Conservation (phyloP, 2,888 invertebrate species). For the Morpho helenor region DNA sequence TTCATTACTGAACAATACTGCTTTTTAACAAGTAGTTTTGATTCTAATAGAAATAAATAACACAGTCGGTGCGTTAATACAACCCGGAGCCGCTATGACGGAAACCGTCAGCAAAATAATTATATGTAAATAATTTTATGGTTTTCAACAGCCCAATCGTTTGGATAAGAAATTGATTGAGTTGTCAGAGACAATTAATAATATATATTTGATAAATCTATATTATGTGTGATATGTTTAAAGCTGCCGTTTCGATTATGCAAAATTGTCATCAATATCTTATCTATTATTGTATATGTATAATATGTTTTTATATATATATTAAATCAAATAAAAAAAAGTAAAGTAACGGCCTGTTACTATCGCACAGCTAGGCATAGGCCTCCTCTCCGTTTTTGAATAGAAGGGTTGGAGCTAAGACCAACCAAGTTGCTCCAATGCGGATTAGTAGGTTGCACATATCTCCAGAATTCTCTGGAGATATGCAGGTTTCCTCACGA, state of each 20-base stretch:
- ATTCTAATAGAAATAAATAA: slow-evolving; percentile 15
- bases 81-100: slow-evolving; percentile 13
- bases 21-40: slow-evolving; percentile 1
- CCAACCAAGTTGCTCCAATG: no score
- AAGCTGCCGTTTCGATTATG: slow-evolving; percentile 3
- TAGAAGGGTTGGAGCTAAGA: no score
- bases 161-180: slow-evolving; percentile 15
- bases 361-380: no score
- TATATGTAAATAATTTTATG: slow-evolving; percentile 18
- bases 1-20: not conserved
- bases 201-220: not conserved
- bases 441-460: no score
- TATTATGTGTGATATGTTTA: not conserved
- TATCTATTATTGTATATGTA: not conserved
- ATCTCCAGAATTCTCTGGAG: no score
- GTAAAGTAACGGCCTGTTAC: no score
- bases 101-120: slow-evolving; percentile 21
- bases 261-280: not conserved
- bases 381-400: no score
- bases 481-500: no score
- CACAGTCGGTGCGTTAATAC: slow-evolving; percentile 4
- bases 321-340: not conserved
- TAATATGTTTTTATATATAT: not conserved
- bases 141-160: slow-evolving; percentile 12
- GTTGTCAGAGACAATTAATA: slow-evolving; percentile 11